These are phyloP conservation scores for Drosophila serrata DNA, from an alignment of 1,140 invertebrate genomes.

Conservation along the genomic window DNA sequence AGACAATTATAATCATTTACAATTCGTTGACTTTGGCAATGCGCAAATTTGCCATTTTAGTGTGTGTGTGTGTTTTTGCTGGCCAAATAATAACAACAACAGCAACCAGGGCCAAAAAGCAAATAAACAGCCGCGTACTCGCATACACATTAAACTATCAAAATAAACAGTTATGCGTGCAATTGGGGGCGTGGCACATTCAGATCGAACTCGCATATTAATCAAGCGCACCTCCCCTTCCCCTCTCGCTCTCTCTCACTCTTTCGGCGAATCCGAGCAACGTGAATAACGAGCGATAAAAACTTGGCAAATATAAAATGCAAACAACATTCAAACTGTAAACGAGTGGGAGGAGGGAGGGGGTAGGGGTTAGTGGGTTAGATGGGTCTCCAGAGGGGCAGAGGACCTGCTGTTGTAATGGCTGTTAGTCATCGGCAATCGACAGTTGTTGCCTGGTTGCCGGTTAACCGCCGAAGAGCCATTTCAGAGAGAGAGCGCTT, in stretches of 20 bases:
- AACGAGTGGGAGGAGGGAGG: neutral
- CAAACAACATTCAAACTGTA: slow-evolving; percentile 68
- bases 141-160: slow-evolving; percentile 70
- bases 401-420: slow-evolving; percentile 46
- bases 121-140: slow-evolving; percentile 55
- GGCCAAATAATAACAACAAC: slow-evolving; percentile 52
- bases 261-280: slow-evolving; percentile 28
- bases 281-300: slow-evolving; percentile 79
- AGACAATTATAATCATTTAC: slow-evolving; percentile 79
- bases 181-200: slow-evolving; percentile 18
- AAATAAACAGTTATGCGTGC: slow-evolving; percentile 68
- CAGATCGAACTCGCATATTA: slow-evolving; percentile 76
- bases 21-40: slow-evolving; percentile 78
- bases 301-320: slow-evolving; percentile 83
- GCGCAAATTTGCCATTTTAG: slow-evolving; percentile 73
- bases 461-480: slow-evolving; percentile 77
- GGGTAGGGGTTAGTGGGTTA: neutral
- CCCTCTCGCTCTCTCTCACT: no score
- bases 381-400: neutral
- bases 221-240: no score
- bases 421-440: slow-evolving; percentile 70
- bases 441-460: slow-evolving; percentile 72
- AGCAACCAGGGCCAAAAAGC: slow-evolving; percentile 44
- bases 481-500: slow-evolving; percentile 47
- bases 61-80: slow-evolving; percentile 34